Evolutionary conservation across 37 sponge, comb jelly and placozoan genomes (phyloP).

Genomic region (Cladorhizidae sp.): DNA sequence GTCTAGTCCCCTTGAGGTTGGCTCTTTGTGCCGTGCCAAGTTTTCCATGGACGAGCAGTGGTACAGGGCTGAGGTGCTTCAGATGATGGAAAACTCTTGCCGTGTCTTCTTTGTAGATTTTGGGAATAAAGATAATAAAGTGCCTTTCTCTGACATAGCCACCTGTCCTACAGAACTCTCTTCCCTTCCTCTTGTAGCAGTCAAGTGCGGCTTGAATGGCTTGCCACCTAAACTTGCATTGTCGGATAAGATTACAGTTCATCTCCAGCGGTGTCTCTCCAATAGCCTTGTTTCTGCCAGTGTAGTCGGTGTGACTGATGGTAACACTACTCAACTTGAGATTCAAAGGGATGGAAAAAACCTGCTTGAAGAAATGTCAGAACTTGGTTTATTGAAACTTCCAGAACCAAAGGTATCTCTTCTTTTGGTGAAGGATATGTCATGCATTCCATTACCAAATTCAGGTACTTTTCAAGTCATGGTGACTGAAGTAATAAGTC

Average conservation of each 20-base stretch:
- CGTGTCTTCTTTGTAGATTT: constrained; percentile 57
- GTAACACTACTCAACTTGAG: neutral
- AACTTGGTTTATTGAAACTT: neutral
- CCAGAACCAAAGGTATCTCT: neutral
- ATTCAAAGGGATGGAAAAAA: neutral
- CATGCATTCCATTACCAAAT: neutral
- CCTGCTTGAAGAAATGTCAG: neutral
- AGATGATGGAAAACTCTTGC: neutral
- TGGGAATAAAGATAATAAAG: constrained; percentile 35
- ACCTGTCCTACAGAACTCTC: constrained; percentile 14
- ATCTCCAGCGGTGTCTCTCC: neutral
- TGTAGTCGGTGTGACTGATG: neutral
- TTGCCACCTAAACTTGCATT: neutral
- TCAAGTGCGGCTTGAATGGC: constrained; percentile 24
- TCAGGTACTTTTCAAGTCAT: neutral
- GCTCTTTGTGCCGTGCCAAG: constrained; percentile 45
- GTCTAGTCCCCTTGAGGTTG: neutral
- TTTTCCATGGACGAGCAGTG: constrained; percentile 53
- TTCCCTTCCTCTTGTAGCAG: constrained; percentile 5
- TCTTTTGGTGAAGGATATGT: neutral
- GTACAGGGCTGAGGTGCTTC: constrained; percentile 52
- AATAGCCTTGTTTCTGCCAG: neutral
- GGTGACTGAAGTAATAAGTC: constrained; percentile 10
- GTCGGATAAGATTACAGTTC: neutral
- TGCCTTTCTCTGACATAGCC: neutral